Evolutionary conservation across 92 coral and sea anemone species (phyloP), one percentile per base, ranked within the genome.

Genomic region (Nematostella vectensis): DNA sequence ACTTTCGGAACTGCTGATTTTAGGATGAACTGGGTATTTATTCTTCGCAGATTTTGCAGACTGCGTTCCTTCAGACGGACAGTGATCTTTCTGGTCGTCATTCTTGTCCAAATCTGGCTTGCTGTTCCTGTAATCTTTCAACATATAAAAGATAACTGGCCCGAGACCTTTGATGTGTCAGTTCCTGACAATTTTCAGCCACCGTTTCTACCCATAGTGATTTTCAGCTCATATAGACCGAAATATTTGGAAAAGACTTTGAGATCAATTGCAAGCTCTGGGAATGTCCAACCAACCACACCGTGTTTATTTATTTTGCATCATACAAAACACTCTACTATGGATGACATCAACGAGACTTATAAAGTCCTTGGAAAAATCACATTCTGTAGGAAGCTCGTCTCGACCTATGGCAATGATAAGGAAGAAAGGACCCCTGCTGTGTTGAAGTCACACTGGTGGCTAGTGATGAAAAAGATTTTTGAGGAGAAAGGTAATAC

Each of bases 321-420:
- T 48, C 87, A 74, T 31, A 85, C 94, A 6, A 88, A 75, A 40
- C 63, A 66, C 23, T 72, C 85, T 18, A 72, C 91, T 0, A 75
- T 70, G 83, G 81, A 78, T 1, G 96, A 86, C 11, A 76, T 91
- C 1, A 87, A 86, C 48, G 86, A 91, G 50, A 91, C 98, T 0
- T 76, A 77, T 40, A 80, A 81, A 54, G 91, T 91, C 0, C 74
- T 91, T 21, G 77, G 80, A 0, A 91, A 77, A 43, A 71, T 86
- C 33, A 91, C 98, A 22, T 91, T 91, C 47, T 91, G 98, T 54
- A 63, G 88, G 26, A 83, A 81, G 57, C 71, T 86, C 9, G 87
- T 86, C 25, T 86, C 88, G 95, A 81, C 86, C n/a, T 83, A 84
- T 73, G 93, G 95, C 9, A 86, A 84, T 60, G 88, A 83, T 16